These are phyloP conservation scores for Champsocephalus gunnari DNA, from an alignment of 2,797 vertebrate genomes.

Conservation along the genomic window DNA sequence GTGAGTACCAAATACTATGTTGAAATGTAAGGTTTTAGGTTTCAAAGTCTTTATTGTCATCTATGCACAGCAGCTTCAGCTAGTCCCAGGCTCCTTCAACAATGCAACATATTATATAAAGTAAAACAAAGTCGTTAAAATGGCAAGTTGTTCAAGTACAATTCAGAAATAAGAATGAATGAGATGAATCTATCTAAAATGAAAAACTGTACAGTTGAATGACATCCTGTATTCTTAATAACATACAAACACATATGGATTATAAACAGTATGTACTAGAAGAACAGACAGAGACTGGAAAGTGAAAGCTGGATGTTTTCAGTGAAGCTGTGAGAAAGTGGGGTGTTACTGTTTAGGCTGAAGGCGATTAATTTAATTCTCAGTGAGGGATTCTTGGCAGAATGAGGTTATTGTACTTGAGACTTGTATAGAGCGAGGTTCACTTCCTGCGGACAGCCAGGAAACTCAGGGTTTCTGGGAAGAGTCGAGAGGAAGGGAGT, in stretches of 20 bases:
- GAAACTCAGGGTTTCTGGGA: conserved; percentile 18
- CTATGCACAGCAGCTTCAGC: too few relatives aligned
- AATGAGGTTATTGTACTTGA: neutral
- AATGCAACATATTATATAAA: too few relatives aligned
- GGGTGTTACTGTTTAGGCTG: neutral
- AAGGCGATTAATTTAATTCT: neutral
- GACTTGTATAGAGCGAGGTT: neutral
- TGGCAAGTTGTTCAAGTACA: too few relatives aligned
- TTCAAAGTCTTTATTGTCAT: too few relatives aligned
- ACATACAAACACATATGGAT: too few relatives aligned
- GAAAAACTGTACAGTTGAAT: too few relatives aligned
- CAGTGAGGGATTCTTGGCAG: neutral
- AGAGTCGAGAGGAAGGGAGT: neutral
- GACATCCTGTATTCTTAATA: too few relatives aligned
- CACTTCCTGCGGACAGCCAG: neutral
- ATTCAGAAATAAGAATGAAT: too few relatives aligned
- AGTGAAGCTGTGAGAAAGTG: neutral
- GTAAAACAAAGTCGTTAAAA: too few relatives aligned
- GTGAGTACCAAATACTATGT: conserved; percentile 66
- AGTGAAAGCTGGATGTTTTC: neutral
- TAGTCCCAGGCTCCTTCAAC: too few relatives aligned
- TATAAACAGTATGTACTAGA: neutral
- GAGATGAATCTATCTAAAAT: too few relatives aligned
- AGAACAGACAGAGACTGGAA: conserved; percentile 53
- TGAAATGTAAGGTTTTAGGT: too few relatives aligned